These are phyloP conservation scores for Pangasius krempfi DNA, from an alignment of 2,797 vertebrate genomes.

Conservation along the genomic window DNA sequence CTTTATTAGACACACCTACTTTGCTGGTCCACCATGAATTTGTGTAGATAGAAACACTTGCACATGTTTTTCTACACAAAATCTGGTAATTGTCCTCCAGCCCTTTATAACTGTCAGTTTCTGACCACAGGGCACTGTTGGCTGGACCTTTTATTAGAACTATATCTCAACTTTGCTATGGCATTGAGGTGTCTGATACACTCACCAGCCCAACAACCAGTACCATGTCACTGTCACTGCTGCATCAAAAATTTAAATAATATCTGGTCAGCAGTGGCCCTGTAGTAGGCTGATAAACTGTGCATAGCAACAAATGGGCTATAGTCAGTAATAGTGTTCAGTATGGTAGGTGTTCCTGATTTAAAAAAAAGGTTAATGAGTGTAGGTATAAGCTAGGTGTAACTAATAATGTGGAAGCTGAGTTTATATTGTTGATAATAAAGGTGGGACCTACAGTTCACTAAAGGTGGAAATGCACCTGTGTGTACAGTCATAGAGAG, in stretches of 20 bases:
- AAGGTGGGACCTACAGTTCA: background rate
- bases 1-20: background rate
- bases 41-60: background rate
- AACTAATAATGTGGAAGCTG: background rate
- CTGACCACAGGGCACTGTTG: background rate
- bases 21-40: background rate
- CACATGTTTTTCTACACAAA: background rate
- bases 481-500: conserved; percentile 30
- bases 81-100: background rate
- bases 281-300: background rate
- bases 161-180: background rate
- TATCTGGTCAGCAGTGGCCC: background rate
- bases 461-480: conserved; percentile 38
- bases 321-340: background rate
- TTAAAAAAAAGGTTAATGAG: background rate
- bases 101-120: background rate
- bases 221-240: background rate
- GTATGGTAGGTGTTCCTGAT: background rate
- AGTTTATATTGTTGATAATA: conserved; percentile 13
- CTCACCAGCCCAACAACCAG: background rate
- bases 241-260: background rate
- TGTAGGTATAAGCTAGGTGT: background rate
- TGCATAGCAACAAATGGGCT: background rate
- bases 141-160: conserved; percentile 14
- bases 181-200: conserved; percentile 18